A percentile compares a stretch with the other conserved stretches of the same genome.
These are phyloP conservation scores for Hybognathus amarus DNA, from an alignment of 2,797 vertebrate species.

Conservation along the genomic window DNA sequence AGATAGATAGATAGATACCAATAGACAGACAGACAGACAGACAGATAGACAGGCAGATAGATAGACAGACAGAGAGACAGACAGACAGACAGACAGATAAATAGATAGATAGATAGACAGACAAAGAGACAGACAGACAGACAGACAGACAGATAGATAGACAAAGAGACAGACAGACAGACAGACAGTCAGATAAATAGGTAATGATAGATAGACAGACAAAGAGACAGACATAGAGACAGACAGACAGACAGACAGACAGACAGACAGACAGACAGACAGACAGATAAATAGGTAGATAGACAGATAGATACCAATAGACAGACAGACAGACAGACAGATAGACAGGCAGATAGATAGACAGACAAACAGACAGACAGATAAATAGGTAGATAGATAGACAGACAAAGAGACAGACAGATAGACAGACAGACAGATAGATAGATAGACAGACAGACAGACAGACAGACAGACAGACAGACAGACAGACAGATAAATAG, in stretches of 20 bases:
- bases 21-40: conserved; percentile 6
- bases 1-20: conserved; percentile 22
- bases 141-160: no score
- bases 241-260: no score
- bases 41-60: background rate
- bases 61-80: background rate
- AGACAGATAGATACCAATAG: background rate
- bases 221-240: no score
- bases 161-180: no score
- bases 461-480: conserved; percentile 10
- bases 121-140: no score
- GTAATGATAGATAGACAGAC: no score
- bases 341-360: background rate
- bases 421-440: background rate
- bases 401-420: background rate
- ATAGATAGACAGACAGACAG: background rate
- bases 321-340: background rate
- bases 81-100: background rate
- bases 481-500: conserved; percentile 15
- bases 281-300: background rate
- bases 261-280: no score
- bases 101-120: background rate
- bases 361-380: background rate
- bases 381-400: background rate
- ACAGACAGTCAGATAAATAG: no score